Base-by-base conservation (phyloP, 2,888 invertebrate genomes). In the Drosophila ezoana region DNA sequence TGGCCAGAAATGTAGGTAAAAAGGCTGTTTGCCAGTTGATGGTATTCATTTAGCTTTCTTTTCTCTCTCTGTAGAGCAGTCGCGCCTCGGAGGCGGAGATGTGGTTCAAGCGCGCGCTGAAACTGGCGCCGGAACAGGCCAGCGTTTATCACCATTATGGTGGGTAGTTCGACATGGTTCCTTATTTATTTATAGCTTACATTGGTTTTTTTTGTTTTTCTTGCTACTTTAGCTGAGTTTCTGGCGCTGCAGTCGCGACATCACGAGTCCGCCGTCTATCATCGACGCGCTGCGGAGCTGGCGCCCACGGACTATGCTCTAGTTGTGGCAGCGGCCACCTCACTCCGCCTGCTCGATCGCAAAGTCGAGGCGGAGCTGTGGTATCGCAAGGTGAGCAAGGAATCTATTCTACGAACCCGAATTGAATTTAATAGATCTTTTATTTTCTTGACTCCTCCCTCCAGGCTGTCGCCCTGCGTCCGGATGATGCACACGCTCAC, bases 141-240 rank as follows among this genome's bases (percentile, higher is more conserved):
- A 95, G 95, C 82, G 96, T 98, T 45, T 95, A 97, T 92, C 97
- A 97, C 93, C 97, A 98, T 93, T 98, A 97, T 92, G 98, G 98
- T 96, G 93, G 94, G 94, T 92, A 52, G 1, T 4, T 6, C 5
- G 1, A 1, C 5, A 3, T 8, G 20, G 6, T 11, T 14, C 14
- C 2, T 11, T 2, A 23, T 4, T 3, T 13, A 32, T 13, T 3
- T 0, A 9, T 52, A 5, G 40, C 52, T 28, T 59, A 67, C 66
- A 8, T 18, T 4, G 18, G 11, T 6, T 18, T 6, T n/a, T n/a
- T 23, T 13, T 11, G 3, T 1, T 38, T 33, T 8, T 8, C 3
- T n/a, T 32, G 14, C n/a, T 28, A 28, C 11, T 14, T 0, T 93
- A 98, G 98, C 97, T 89, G 96, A 98, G 93, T 98, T 98, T 91